phyloP scores from a whole-genome alignment of 1,140 invertebrate species.

The Orchesella cincta region DNA sequence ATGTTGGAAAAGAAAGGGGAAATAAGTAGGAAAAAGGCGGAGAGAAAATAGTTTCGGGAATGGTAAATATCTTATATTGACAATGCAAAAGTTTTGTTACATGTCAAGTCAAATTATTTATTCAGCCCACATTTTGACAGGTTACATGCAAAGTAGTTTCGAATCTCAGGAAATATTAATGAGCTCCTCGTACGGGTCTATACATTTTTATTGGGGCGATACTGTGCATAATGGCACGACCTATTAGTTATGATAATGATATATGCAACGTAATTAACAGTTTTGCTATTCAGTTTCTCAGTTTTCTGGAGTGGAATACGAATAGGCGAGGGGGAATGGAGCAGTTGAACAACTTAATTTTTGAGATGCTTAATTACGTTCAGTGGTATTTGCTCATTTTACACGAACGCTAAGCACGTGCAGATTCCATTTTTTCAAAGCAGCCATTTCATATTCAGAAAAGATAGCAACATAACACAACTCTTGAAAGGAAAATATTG shows the following conservation, averaged over 20 bases:
- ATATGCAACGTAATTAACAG: constrained; percentile 21
- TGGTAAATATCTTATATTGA: neutral
- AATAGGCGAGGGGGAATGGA: neutral
- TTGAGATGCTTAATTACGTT: constrained; percentile 24
- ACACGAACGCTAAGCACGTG: constrained; percentile 8
- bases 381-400: neutral
- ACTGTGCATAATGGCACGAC: neutral
- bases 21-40: too few species aligned
- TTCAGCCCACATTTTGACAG: constrained; percentile 10
- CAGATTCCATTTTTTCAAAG: too few species aligned
- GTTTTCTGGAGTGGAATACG: neutral
- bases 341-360: constrained; percentile 7
- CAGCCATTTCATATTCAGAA: too few species aligned
- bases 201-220: neutral
- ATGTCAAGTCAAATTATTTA: neutral
- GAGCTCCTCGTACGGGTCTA: neutral
- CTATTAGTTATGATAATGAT: constrained; percentile 29
- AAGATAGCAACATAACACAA: too few species aligned
- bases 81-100: constrained; percentile 7
- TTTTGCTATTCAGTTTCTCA: neutral
- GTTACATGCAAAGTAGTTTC: constrained; percentile 21
- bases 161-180: constrained; percentile 22
- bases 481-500: too few species aligned
- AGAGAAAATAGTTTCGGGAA: too few species aligned
- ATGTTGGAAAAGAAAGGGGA: neutral